Base-by-base conservation (phyloP, 2,113 vertebrate species). In the Peucedramus taeniatus region DNA sequence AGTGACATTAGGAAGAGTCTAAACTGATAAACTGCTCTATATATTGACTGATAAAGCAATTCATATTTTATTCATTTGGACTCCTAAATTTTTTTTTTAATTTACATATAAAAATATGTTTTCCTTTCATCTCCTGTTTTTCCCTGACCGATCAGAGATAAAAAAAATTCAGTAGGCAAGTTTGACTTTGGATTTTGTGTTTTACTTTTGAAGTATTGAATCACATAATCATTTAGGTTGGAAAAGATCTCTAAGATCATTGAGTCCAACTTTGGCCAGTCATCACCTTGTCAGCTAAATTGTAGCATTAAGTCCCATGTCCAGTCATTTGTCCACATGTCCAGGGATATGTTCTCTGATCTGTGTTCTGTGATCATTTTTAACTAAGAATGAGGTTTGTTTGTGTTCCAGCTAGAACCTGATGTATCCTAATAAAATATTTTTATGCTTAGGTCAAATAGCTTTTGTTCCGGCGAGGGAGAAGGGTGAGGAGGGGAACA, bases 401-500 rank as follows among this genome's bases (percentile, higher is more conserved):
- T 95, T 93, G 9, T 94, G 92, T 97, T 92, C 28, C 76, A 50
- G 26, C 57, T 76, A 49, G 50, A 95, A 93, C 72, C 16, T 77
- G 33, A 47, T 76, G 30, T 44, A 80, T 31, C 81, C 45, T 54
- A 72, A 78, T 28, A 88, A 94, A 65, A 63, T 54, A 17, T 77
- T 91, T 85, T 92, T 84, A 33, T 56, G 23, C 66, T 84, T 50
- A 39, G 54, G 42, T 83, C 28, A 81, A 50, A 24, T 51, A 51
- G 30, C 20, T 87, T 40, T 77, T 66, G 49, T 92, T 69, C 68
- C 15, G 4, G 42, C 35, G 2, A 33, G 47, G 18, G 21, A 64
- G 22, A 94, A 66, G 7, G 23, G 9, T 82, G 42, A 39, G 45
- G 57, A 51, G 21, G 14, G 19, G 37, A 87, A 69, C 40, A 85